Conservation (phyloP, 2,113 vertebrate species). For the Rhadina sibilatrix region DNA sequence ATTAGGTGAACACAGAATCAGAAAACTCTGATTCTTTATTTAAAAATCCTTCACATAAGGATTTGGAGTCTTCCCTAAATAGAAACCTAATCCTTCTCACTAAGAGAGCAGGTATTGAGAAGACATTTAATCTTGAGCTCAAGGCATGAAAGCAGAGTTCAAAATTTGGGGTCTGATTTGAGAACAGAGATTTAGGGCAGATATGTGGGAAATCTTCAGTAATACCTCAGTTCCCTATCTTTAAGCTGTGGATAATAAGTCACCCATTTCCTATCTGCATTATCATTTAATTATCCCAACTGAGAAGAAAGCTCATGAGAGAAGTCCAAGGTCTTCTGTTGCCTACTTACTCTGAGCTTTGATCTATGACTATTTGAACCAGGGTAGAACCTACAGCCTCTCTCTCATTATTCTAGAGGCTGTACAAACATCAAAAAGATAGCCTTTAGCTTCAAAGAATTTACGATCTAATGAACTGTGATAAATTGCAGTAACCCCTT, state of each 20-base stretch:
- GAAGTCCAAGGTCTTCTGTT: background rate
- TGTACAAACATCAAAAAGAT: background rate
- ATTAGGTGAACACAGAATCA: background rate
- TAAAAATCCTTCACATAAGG: background rate
- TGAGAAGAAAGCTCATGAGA: background rate
- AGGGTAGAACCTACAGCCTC: background rate
- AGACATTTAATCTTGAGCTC: background rate
- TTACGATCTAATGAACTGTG: background rate
- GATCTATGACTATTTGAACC: background rate
- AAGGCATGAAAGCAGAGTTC: background rate
- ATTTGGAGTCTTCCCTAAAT: background rate
- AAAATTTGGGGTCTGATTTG: background rate
- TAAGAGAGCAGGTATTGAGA: background rate
- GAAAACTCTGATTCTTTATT: background rate
- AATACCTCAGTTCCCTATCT: background rate
- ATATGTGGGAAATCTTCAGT: background rate
- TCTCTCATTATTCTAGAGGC: background rate
- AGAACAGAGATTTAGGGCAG: background rate
- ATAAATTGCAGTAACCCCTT: background rate
- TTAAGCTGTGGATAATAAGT: background rate
- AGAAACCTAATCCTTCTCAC: background rate
- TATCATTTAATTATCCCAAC: background rate
- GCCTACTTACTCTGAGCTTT: background rate
- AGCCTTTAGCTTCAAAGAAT: background rate
- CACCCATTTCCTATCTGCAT: background rate